phyloP scores from a whole-genome alignment of 2,113 vertebrate genomes.

The Tympanuchus pallidicinctus region DNA sequence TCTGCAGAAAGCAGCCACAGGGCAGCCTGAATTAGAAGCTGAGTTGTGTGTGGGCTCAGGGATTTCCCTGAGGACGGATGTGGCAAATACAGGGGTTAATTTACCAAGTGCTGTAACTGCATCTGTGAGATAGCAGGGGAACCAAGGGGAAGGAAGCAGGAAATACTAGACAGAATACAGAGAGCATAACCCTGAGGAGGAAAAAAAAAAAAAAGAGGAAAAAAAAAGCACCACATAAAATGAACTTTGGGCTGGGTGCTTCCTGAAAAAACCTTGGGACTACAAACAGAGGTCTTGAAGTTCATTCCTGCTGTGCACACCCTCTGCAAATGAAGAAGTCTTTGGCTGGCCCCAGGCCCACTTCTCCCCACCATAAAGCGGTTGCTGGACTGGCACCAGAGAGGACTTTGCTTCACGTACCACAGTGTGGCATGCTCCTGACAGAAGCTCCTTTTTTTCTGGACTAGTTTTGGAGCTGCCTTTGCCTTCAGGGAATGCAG shows the following conservation, averaged over 20 bases:
- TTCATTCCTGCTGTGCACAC: background rate
- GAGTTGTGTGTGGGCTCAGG: slow-evolving; percentile 18
- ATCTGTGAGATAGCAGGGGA: background rate
- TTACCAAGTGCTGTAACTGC: background rate
- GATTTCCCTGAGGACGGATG: slow-evolving; percentile 69
- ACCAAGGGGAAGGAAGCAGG: slow-evolving; percentile 49
- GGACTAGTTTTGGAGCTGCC: background rate
- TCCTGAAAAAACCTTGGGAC: slow-evolving; percentile 18
- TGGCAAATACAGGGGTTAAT: slow-evolving; percentile 20
- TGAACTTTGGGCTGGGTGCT: slow-evolving; percentile 25
- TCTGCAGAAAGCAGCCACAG: background rate
- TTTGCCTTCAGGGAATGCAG: background rate
- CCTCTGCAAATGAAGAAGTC: background rate
- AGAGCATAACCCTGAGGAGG: background rate
- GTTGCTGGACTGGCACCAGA: background rate
- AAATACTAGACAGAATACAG: slow-evolving; percentile 43
- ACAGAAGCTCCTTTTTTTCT: background rate
- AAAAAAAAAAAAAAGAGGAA: background rate
- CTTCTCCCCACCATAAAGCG: background rate
- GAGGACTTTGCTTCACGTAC: background rate
- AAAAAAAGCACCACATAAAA: background rate
- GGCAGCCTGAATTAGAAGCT: background rate
- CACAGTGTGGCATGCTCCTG: fast-evolving
- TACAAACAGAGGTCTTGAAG: background rate
- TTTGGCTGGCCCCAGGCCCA: background rate